Base-by-base conservation (phyloP, 2,888 invertebrate species). In the Ornithoptera alexandrae region DNA sequence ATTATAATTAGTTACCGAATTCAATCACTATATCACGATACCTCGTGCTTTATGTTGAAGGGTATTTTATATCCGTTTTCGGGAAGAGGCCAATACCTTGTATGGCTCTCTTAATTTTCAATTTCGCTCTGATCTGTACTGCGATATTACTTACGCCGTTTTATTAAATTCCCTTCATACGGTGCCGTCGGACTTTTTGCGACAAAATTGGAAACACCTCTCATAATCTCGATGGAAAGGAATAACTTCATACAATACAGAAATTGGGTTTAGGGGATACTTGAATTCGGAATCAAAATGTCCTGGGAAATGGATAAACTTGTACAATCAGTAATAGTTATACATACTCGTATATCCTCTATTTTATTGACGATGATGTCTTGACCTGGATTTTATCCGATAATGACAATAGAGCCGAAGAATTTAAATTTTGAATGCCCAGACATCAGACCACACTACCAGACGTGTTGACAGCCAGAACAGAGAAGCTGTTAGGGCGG, bases 151-250 rank as follows among this genome's bases (percentile, higher is more conserved):
- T 87, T 84, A 81, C 83, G 75, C 72, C 73, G 79, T 79, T 86
- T 87, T 88, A 89, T 89, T 88, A 87, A 86, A 88, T 86, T 85
- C 82, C 57, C 76, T 74, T 73, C 76, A 77, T 80, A 81, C 81
- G 79, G 57, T 79, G 78, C 77, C 74, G 79, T 79, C 79, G 84
- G 84, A 86, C 85, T 84, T 87, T 86, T 84, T 83, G 82, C 83
- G 86, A 84, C 84, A 81, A 86, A 88, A 89, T 89, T 88, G 88
- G 84, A 87, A 87, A 87, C 85, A 85, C 84, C 84, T 84, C 76
- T 76, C 75, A 76, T 63, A 72, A 71, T 75, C 75, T 76, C 77
- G 73, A 72, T 75, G 71, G 75, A 82, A 81, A 81, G 81, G 84
- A 84, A 82, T 81, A 83, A 83, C 77, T 86, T 84, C 79, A 82